Conservation (phyloP, 2,888 invertebrate species). For the Pammene aurita region DNA sequence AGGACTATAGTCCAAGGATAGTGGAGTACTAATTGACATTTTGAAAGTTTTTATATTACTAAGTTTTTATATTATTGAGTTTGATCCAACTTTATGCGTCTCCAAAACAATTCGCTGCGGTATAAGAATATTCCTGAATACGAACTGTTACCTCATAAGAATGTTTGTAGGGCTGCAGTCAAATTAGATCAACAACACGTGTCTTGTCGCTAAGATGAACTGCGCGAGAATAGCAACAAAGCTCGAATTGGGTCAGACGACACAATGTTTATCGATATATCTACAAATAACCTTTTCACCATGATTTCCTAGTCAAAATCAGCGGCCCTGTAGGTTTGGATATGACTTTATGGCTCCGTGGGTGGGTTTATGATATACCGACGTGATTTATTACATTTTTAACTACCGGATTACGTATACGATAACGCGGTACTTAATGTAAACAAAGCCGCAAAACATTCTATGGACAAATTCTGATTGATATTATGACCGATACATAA, state of each 20-base stretch:
- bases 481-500: constrained; percentile 4
- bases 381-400: constrained; percentile 28
- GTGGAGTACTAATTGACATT: no score
- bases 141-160: constrained; percentile 12
- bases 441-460: constrained; percentile 9
- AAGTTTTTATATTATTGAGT: no score
- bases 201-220: constrained; percentile 29
- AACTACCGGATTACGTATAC: constrained; percentile 23
- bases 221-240: constrained; percentile 28
- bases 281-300: constrained; percentile 5
- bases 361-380: constrained; percentile 29
- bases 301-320: constrained; percentile 12
- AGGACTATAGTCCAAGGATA: no score
- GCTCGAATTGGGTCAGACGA: constrained; percentile 21
- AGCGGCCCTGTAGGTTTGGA: constrained; percentile 11
- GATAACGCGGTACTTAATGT: constrained; percentile 25
- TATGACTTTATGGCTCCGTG: constrained; percentile 18
- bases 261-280: constrained; percentile 12
- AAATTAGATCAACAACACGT: constrained; percentile 25
- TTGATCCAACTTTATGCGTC: no score
- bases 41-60: no score
- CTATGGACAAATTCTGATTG: constrained; percentile 5
- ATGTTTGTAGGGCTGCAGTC: constrained; percentile 6
- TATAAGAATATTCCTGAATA: neutral
- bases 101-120: neutral